Percentiles rank a stretch among this genome's conserved stretches.
Evolutionary conservation across 2,797 vertebrate species (phyloP).

Genomic region (Potorous gilbertii): DNA sequence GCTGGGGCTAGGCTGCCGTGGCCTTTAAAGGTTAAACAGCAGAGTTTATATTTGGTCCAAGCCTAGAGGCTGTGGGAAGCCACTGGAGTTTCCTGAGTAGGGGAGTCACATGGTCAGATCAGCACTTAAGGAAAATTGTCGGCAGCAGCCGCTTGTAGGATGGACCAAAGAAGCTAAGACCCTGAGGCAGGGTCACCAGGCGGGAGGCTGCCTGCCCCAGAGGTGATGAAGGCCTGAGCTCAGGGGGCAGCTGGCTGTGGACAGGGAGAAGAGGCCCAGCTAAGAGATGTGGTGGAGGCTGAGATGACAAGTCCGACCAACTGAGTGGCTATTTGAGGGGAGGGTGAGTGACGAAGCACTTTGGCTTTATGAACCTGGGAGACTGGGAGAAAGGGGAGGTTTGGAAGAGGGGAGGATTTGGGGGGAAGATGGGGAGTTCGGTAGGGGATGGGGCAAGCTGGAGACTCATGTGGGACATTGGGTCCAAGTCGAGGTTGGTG

Average conservation of each 20-base stretch:
- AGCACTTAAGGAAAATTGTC: neutral
- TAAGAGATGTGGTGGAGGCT: too few species aligned
- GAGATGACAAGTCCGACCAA: neutral
- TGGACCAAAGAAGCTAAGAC: neutral
- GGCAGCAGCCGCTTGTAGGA: neutral
- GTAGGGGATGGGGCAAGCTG: neutral
- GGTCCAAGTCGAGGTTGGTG: neutral
- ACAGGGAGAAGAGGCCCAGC: neutral
- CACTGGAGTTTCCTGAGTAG: neutral
- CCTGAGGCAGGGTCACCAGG: neutral
- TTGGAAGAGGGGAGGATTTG: neutral
- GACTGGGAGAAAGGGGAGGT: neutral
- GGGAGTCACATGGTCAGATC: neutral
- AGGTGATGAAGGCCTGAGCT: neutral
- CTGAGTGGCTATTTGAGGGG: neutral
- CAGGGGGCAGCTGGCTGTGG: neutral
- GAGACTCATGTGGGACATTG: neutral
- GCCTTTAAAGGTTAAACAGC: too few species aligned
- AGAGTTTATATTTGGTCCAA: neutral
- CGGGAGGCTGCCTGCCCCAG: neutral
- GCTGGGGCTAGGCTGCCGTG: too few species aligned
- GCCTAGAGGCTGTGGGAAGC: neutral
- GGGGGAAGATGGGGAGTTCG: too few species aligned
- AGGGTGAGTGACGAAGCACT: neutral
- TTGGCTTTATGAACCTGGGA: constrained; percentile 45